A percentile compares a stretch with the other conserved stretches of the same genome.
phyloP scores from a whole-genome alignment of 2,888 invertebrate genomes.

The Cheilosia pagana region DNA sequence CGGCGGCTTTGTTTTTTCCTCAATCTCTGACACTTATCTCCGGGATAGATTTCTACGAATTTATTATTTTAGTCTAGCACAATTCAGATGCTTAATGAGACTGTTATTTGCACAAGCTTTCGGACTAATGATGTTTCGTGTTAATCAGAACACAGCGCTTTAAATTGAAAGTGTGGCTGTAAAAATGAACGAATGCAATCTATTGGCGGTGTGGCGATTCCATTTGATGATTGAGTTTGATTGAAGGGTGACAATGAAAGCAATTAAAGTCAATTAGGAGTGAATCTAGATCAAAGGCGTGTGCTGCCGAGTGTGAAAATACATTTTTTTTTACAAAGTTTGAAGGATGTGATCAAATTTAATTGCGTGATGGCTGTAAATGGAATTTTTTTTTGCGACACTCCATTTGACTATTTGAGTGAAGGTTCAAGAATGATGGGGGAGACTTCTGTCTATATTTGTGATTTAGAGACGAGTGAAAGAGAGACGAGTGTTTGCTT shows the following conservation, averaged over 20 bases:
- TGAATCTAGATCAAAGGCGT: constrained; percentile 43
- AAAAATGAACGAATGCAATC: constrained; percentile 3
- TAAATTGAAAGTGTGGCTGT: constrained; percentile 8
- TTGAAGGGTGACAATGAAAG: constrained; percentile 41
- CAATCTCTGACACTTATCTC: constrained; percentile 25
- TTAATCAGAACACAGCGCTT: constrained; percentile 2
- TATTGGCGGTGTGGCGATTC: constrained; percentile 6
- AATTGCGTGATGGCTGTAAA: constrained; percentile 19
- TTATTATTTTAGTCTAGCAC: background rate
- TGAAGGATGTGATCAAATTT: constrained; percentile 21
- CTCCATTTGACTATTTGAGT: background rate
- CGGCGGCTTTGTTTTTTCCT: constrained; percentile 1
- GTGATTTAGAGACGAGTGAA: too few relatives aligned
- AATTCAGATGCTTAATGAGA: background rate
- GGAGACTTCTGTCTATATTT: background rate
- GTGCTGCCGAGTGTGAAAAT: constrained; percentile 28
- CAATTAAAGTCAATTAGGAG: constrained; percentile 48
- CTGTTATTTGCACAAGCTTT: too few relatives aligned
- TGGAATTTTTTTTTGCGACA: background rate
- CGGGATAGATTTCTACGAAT: constrained; percentile 10
- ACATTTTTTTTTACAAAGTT: constrained; percentile 6
- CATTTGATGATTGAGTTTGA: constrained; percentile 39
- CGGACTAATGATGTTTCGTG: background rate
- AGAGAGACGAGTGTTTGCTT: too few relatives aligned
- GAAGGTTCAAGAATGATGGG: background rate